Conservation (phyloP, 2,888 invertebrate species). For the Psylliodes chrysocephalus region DNA sequence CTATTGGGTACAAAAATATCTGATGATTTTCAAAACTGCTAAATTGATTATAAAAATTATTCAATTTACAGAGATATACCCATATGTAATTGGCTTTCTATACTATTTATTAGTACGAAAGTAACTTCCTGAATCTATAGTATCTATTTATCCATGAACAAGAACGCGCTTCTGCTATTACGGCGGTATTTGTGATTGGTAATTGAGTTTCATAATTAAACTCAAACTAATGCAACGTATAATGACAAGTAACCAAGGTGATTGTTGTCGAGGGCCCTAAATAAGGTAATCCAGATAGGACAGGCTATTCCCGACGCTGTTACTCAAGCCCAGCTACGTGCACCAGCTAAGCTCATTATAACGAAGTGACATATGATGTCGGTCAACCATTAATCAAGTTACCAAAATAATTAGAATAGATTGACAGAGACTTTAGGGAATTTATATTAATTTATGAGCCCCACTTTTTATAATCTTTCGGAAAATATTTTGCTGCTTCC, state of each 20-base stretch:
- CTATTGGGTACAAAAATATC: too few species aligned
- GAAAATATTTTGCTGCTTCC: too few species aligned
- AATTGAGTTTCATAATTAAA: conserved; percentile 24
- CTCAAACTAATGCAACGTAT: conserved; percentile 14
- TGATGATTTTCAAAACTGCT: too few species aligned
- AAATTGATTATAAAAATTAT: too few species aligned
- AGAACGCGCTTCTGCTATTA: neutral
- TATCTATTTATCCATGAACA: neutral
- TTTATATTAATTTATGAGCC: too few species aligned
- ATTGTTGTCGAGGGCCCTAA: conserved; percentile 14
- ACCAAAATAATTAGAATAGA: conserved; percentile 6
- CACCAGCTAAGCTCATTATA: conserved; percentile 22
- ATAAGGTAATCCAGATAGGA: conserved; percentile 13
- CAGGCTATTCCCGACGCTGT: conserved; percentile 7
- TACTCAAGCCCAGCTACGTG: neutral
- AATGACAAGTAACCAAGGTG: conserved; percentile 17
- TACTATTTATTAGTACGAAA: too few species aligned
- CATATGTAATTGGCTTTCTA: too few species aligned
- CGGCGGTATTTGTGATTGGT: conserved; percentile 11
- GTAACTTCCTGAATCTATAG: too few species aligned
- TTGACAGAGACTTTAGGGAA: neutral
- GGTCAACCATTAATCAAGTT: conserved; percentile 10
- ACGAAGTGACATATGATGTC: conserved; percentile 20
- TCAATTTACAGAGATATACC: too few species aligned
- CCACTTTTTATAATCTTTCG: too few species aligned